Conservation (phyloP, 2,888 invertebrate genomes). For the Caenorhabditis zanzibari region DNA sequence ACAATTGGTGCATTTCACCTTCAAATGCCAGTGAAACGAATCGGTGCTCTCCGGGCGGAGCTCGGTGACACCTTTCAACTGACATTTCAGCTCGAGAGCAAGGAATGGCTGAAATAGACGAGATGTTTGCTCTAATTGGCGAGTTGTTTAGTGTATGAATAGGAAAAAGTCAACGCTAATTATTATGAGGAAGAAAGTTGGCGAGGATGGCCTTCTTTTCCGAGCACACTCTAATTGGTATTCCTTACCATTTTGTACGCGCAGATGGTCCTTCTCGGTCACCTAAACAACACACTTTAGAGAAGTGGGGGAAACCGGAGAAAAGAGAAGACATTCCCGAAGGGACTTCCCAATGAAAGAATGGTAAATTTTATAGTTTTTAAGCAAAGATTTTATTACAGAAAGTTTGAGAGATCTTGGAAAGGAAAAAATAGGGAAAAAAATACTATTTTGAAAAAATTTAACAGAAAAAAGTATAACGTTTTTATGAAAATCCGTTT, state of each 20-base stretch:
- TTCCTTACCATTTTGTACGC: slow-evolving; percentile 59
- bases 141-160: slow-evolving; percentile 6
- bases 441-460: neutral
- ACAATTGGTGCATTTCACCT: slow-evolving; percentile 91
- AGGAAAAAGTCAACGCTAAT: slow-evolving; percentile 32
- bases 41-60: slow-evolving; percentile 75
- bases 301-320: neutral
- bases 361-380: no score
- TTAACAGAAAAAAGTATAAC: neutral
- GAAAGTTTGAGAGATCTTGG: no score
- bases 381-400: no score
- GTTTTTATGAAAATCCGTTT: neutral
- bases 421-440: neutral
- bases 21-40: slow-evolving; percentile 78
- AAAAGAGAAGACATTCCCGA: slow-evolving; percentile 45
- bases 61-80: slow-evolving; percentile 75
- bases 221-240: slow-evolving; percentile 58
- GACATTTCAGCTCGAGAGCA: slow-evolving; percentile 74
- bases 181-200: slow-evolving; percentile 45
- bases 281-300: slow-evolving; percentile 49
- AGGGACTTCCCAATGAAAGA: slow-evolving; percentile 49
- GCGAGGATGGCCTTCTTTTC: slow-evolving; percentile 14
- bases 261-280: slow-evolving; percentile 52
- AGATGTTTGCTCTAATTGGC: neutral
- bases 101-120: slow-evolving; percentile 73